These are phyloP conservation scores for Magallana gigas DNA, from an alignment of 1,140 invertebrate species.

Conservation along the genomic window DNA sequence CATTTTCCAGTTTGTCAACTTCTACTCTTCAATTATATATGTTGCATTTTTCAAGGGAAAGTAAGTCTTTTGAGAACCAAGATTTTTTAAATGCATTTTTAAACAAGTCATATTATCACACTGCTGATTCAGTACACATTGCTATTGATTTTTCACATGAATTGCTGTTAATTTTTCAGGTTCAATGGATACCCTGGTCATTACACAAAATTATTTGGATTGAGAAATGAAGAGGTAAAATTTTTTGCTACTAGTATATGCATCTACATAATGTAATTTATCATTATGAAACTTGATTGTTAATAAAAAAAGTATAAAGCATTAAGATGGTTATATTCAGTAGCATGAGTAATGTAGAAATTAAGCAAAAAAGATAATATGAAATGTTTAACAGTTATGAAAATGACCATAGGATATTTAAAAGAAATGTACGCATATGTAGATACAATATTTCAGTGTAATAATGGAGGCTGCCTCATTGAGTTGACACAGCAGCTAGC, in stretches of 20 bases:
- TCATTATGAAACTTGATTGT: too few species aligned
- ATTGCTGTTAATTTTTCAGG: slow-evolving; percentile 76
- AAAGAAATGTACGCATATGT: too few species aligned
- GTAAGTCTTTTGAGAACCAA: slow-evolving; percentile 68
- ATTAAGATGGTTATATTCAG: too few species aligned
- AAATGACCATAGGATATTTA: too few species aligned
- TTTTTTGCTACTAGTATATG: background rate
- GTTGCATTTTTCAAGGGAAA: slow-evolving; percentile 98
- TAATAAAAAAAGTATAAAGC: too few species aligned
- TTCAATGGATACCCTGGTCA: slow-evolving; percentile 89
- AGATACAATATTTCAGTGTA: slow-evolving; percentile 82
- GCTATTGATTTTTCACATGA: slow-evolving; percentile 25
- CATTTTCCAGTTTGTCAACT: slow-evolving; percentile 98
- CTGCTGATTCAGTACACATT: background rate
- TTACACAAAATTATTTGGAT: slow-evolving; percentile 86
- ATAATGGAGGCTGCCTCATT: slow-evolving; percentile 89
- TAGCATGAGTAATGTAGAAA: too few species aligned
- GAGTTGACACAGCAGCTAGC: slow-evolving; percentile 90
- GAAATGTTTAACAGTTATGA: too few species aligned
- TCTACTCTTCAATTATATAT: slow-evolving; percentile 99
- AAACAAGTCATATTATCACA: background rate
- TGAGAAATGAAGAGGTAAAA: slow-evolving; percentile 86
- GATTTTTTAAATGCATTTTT: too few species aligned
- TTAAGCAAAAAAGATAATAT: too few species aligned
- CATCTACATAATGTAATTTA: too few species aligned